phyloP scores from a whole-genome alignment of 2,113 vertebrate genomes.

The Blennius ocellaris region DNA sequence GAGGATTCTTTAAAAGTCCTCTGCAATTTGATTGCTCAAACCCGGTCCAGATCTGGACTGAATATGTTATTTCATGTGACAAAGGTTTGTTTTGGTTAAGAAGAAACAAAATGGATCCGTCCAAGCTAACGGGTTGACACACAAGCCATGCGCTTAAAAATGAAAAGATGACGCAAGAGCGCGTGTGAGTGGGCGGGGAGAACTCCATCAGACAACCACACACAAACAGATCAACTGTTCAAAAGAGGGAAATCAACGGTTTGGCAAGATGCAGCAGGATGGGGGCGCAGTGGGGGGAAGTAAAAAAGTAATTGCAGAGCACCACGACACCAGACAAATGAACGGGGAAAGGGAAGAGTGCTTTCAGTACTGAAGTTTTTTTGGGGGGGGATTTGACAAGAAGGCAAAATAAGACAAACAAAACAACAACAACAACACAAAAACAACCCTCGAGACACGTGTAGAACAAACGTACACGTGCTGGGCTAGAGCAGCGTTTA shows the following conservation, averaged over 20 bases:
- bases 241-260: slow-evolving; percentile 14
- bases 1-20: slow-evolving; percentile 80
- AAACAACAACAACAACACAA: slow-evolving; percentile 9
- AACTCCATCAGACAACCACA: slow-evolving; percentile 60
- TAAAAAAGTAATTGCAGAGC: slow-evolving; percentile 22
- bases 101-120: slow-evolving; percentile 81
- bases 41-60: slow-evolving; percentile 76
- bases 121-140: slow-evolving; percentile 70
- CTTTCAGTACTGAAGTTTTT: slow-evolving; percentile 31
- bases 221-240: slow-evolving; percentile 46
- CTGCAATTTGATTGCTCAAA: slow-evolving; percentile 80
- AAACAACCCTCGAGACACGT: slow-evolving; percentile 42
- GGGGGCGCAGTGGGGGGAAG: slow-evolving; percentile 3
- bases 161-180: slow-evolving; percentile 28
- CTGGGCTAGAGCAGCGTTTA: slow-evolving; percentile 64
- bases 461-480: slow-evolving; percentile 56
- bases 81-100: slow-evolving; percentile 74
- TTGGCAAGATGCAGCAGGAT: slow-evolving; percentile 57
- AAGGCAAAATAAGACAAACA: slow-evolving; percentile 10
- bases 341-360: slow-evolving; percentile 23
- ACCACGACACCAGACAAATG: slow-evolving; percentile 65
- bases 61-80: slow-evolving; percentile 75
- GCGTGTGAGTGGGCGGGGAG: not conserved
- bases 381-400: slow-evolving; percentile 16
- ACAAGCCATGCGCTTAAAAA: slow-evolving; percentile 80